Conservation (phyloP, 2,797 vertebrate species). For the Channallabes apus region DNA sequence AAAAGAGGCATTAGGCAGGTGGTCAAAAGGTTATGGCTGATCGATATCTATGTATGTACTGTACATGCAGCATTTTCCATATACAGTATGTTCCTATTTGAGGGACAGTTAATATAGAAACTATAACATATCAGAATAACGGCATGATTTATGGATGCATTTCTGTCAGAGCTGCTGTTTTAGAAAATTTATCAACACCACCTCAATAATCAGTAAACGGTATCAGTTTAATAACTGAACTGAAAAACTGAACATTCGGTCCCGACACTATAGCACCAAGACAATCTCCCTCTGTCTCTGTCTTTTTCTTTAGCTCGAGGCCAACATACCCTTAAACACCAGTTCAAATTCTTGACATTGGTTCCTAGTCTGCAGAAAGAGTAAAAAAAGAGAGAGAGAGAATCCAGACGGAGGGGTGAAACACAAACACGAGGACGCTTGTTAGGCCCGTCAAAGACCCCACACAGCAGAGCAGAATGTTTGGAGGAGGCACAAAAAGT, state of each 20-base stretch:
- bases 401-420: conserved; percentile 11
- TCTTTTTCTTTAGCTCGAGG: conserved; percentile 23
- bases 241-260: neutral
- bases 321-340: conserved; percentile 39
- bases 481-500: conserved; percentile 56
- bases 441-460: conserved; percentile 60
- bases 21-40: too few relatives aligned
- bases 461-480: conserved; percentile 58
- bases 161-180: neutral
- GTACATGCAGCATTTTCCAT: neutral
- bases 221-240: neutral
- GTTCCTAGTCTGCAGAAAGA: conserved; percentile 8
- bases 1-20: too few relatives aligned
- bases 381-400: conserved; percentile 29
- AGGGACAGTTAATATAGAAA: neutral
- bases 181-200: neutral
- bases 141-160: too few relatives aligned
- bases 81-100: neutral
- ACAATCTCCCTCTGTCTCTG: neutral
- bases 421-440: conserved; percentile 58
- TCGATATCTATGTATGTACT: too few relatives aligned
- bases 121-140: neutral
- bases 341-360: conserved; percentile 50
- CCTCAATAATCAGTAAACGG: neutral
- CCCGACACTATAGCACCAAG: neutral